phyloP scores from a whole-genome alignment of 2,797 vertebrate species.

The Poliocrania exsul region DNA sequence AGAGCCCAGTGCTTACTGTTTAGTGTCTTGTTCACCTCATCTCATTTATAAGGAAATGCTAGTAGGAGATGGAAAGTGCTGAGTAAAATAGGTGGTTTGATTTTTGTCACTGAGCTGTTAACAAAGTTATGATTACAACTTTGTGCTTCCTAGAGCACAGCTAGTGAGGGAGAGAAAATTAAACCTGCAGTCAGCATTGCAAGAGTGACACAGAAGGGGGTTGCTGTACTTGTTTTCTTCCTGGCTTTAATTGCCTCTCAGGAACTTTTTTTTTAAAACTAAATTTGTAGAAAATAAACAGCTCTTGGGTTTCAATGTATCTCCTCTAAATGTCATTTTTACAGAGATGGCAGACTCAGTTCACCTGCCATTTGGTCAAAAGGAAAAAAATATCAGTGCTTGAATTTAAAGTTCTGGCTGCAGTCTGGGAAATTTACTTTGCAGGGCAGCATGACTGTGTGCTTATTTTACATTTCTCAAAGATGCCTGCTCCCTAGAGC shows the following conservation, averaged over 20 bases:
- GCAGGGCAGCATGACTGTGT: background rate
- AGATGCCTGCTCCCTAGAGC: background rate
- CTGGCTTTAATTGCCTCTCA: background rate
- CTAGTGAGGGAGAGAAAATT: background rate
- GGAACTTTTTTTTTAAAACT: background rate
- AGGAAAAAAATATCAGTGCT: background rate
- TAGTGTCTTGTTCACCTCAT: background rate
- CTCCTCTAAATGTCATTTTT: background rate
- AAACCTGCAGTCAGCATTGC: background rate
- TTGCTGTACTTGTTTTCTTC: background rate
- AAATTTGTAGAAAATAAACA: constrained; percentile 10
- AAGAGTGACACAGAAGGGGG: background rate
- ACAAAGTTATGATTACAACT: background rate
- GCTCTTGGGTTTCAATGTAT: background rate
- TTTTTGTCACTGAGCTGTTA: background rate
- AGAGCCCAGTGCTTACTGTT: background rate
- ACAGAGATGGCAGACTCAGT: background rate
- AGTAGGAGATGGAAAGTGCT: background rate
- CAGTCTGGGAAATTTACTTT: background rate
- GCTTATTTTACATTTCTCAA: background rate
- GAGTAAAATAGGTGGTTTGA: background rate
- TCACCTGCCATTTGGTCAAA: background rate
- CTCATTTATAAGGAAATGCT: background rate
- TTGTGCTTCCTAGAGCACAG: background rate
- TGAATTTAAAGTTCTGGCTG: background rate